Base-by-base conservation (phyloP, 1,140 invertebrate genomes). In the Venustaconcha ellipsiformis region DNA sequence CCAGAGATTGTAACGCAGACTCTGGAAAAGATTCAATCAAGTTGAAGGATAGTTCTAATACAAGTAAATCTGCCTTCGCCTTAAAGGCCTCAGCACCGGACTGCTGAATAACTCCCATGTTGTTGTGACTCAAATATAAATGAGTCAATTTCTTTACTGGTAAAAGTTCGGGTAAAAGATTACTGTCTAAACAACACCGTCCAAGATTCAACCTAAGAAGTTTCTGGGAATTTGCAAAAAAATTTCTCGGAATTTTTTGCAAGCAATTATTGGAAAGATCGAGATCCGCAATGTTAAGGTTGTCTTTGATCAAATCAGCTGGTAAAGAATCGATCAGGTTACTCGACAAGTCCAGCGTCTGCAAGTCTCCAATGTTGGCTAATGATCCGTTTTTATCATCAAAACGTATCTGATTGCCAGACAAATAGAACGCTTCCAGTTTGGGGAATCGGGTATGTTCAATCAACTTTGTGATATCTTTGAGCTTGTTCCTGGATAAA, bases 401-500 rank as follows among this genome's bases (percentile, higher is more conserved):
- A 30, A 77, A 66, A 37, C 56, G 30, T 3, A 77, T 77, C 17
- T 67, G 26, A 63, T 77, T 77, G n/a, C 68, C 57, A 1, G 69
- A n/a, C 18, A 66, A 63, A 62, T 20, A 26, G 17, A 77, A 67
- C 23, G 57, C 57, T 67, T 77, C 75, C 14, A 72, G 15, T 18
- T 67, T 57, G 30, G 59, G 64, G 63, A 67, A 77, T 6, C 18
- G 3, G 20, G 70, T 65, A 57, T 67, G 30, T 11, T 48, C 15
- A 26, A 30, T 48, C 64, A 77, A 15, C 23, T 77, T 65, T 17
- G 60, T 67, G 17, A 77, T 14, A 58, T 57, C 68, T 60, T 56
- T 56, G 67, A 77, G 68, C 17, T 72, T 57, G 23, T 77, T 77
- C 12, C 59, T 62, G 1, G 75, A 77, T 17, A 77, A 67, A 57